Percentiles rank a stretch among this genome's conserved stretches.
phyloP scores from a whole-genome alignment of 2,888 invertebrate species.

The Shargacucullia verbasci region DNA sequence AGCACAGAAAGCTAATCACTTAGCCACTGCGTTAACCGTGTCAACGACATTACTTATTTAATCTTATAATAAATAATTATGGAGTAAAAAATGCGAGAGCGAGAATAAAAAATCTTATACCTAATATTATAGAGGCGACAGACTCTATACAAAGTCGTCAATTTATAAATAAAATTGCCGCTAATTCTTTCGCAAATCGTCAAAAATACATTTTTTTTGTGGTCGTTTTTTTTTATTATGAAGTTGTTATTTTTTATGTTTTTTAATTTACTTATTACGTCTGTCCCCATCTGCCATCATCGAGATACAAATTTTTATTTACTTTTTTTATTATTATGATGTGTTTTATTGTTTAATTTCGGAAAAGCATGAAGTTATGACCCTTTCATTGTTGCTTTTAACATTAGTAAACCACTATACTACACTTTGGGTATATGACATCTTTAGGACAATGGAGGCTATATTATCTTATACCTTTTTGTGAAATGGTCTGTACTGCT shows the following conservation, averaged over 20 bases:
- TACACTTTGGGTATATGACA: too few relatives aligned
- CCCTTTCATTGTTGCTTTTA: not conserved
- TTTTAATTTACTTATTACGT: slow-evolving; percentile 42
- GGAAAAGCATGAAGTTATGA: slow-evolving; percentile 12
- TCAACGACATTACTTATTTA: too few relatives aligned
- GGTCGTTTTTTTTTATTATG: slow-evolving; percentile 45
- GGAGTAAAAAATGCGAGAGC: too few relatives aligned
- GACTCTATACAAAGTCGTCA: slow-evolving; percentile 13
- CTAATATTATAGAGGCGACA: too few relatives aligned
- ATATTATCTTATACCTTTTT: too few relatives aligned
- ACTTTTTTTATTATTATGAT: slow-evolving; percentile 21
- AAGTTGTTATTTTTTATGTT: slow-evolving; percentile 42
- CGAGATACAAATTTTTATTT: slow-evolving; percentile 16
- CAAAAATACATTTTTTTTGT: slow-evolving; percentile 34
- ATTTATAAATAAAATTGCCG: slow-evolving; percentile 18
- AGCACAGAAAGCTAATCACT: too few relatives aligned
- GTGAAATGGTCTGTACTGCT: too few relatives aligned
- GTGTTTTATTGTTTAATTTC: slow-evolving; percentile 33
- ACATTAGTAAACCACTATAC: too few relatives aligned
- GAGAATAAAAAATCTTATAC: too few relatives aligned
- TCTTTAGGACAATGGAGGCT: too few relatives aligned
- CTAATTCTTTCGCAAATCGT: slow-evolving; percentile 45
- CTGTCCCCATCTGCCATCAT: slow-evolving; percentile 40
- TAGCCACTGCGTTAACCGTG: too few relatives aligned
- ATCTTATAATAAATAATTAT: too few relatives aligned